Conservation (phyloP, 53 echinoderm and acorn worm species). For the Paracentrotus lividus region DNA sequence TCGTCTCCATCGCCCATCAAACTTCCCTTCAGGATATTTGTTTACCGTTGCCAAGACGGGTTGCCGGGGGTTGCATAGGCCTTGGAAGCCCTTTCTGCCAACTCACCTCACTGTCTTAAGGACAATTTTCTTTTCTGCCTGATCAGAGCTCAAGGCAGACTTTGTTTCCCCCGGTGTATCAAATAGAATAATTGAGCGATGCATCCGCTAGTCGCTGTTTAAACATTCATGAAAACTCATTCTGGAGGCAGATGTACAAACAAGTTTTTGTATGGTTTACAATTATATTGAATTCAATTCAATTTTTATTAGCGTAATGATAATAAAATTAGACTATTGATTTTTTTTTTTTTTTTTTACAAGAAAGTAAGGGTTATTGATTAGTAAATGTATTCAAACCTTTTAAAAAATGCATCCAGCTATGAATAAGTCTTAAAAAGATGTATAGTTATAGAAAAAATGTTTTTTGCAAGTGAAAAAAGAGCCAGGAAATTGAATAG, state of each 20-base stretch:
- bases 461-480: not conserved
- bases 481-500: not conserved
- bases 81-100: constrained; percentile 43
- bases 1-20: too few relatives aligned
- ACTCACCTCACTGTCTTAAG: constrained; percentile 42
- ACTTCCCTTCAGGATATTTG: constrained; percentile 22
- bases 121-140: constrained; percentile 29
- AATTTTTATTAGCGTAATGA: too few relatives aligned
- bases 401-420: not conserved
- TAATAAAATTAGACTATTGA: too few relatives aligned
- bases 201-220: not conserved
- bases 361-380: too few relatives aligned
- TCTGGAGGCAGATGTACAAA: not conserved
- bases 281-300: not conserved
- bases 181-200: not conserved
- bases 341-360: too few relatives aligned
- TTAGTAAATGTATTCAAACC: too few relatives aligned
- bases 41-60: constrained; percentile 19
- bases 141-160: constrained; percentile 26
- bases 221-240: not conserved
- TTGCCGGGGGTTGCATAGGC: not conserved
- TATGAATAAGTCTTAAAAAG: not conserved
- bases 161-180: not conserved
- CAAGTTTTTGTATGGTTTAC: not conserved
- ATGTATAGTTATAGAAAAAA: not conserved